Base-by-base conservation (phyloP, 2,113 vertebrate species). In the Dasypus novemcinctus region DNA sequence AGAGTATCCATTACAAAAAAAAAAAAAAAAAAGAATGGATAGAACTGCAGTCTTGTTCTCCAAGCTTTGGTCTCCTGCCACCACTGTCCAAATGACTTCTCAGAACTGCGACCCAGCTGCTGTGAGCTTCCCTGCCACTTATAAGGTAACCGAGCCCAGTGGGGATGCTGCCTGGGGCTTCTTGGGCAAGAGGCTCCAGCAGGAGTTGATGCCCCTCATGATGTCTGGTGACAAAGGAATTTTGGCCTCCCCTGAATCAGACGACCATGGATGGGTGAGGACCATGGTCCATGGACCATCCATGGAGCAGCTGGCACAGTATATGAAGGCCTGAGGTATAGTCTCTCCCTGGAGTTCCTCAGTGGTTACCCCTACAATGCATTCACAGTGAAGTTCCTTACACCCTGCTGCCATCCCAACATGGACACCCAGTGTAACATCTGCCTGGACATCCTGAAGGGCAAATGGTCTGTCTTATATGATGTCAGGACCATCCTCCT, bases 171-270 rank as follows among this genome's bases (percentile, higher is more conserved):
- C 99, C 33, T 98, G 98, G 46, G 98, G 99, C 74, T 99, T 99
- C 0, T 99, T 99, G 71, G 98, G 99, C 68, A 99, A 99, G 96
- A 98, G 99, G 98, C 96, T 99, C 95, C 99, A 99, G 94, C 99
- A 99, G 97, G 99, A 99, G 80, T 98, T 99, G 97, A 99, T 99
- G 99, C 98, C 99, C 0, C 98, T 99, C 41, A 99, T 99, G 99
- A 99, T 99, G 99, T 99, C 99, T 0, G 99, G 99, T 38, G 99
- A 99, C 97, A 99, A 99, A 95, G 99, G 99, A 3, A 99, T 99
- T 95, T 99, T 99, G 0, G 99, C 99, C 7, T 99, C 99, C 94
- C 99, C 99, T 5, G 99, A 99, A 80, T 99, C 99, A 0, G 99
- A 99, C 97, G 99, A 99, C 95, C 99, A 99, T 41, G 99, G 99